Base-by-base conservation (phyloP, 2,797 vertebrate species). In the Cottoperca gobio region DNA sequence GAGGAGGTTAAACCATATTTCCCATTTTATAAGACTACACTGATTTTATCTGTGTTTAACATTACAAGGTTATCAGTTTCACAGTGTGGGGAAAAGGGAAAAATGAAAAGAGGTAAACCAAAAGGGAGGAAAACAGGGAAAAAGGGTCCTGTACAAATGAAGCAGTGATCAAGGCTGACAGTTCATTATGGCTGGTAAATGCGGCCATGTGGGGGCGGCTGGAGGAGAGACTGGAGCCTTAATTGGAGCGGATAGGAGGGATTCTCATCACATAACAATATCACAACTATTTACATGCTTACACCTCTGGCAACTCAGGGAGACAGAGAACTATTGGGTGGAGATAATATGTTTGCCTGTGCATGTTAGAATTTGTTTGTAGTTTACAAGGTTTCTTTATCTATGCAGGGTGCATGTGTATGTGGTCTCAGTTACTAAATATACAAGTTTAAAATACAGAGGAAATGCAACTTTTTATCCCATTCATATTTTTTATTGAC, bases 141-240 rank as follows among this genome's bases (percentile, higher is more conserved):
- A 33, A 79, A 72, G 73, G 71, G 43, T 66, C 71, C 71, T 72
- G 69, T 86, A 88, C 85, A 89, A 92, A 94, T 86, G 83, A 91
- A 86, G 82, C 82, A 54, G 76, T 91, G 91, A 93, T 93, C 70
- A 17, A 39, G 80, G 82, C 73, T 88, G 91, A 92, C 92, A 92
- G 87, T 90, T 92, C 89, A 93, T 94, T 92, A 93, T 91, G 89
- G 84, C 84, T 86, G 88, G 91, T 90, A 90, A 92, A 91, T 78
- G 84, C 23, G 3, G 81, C 73, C 61, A 63, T 86, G 88, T 39
- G 78, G 88, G 86, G 85, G 84, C 23, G 57, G 82, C 70, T 79
- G 75, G 57, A 81, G 88, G 71, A 85, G 76, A 83, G 83, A 82
- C 84, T 53, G 72, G 37, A 81, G 77, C 68, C 70, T 79, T 94